A percentile compares a stretch with the other conserved stretches of the same genome.
Conservation (phyloP, 1,140 invertebrate genomes). For the Lethrus apterus region DNA sequence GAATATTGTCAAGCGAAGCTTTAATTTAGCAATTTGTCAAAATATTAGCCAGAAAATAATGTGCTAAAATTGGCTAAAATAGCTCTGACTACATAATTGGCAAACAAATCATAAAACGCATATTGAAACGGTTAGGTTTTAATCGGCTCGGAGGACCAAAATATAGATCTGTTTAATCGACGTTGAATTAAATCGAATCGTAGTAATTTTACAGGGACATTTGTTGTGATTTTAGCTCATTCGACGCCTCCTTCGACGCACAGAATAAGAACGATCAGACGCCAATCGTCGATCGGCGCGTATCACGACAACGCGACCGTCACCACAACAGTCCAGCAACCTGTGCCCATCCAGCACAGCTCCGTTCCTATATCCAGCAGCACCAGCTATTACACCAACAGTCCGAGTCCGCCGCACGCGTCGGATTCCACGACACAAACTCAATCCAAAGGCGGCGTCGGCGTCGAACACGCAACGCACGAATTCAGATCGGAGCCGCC, state of each 20-base stretch:
- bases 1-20: too few relatives aligned
- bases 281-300: constrained; percentile 51
- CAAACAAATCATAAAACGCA: too few relatives aligned
- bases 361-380: constrained; percentile 37
- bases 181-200: too few relatives aligned
- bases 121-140: too few relatives aligned
- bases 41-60: too few relatives aligned
- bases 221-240: constrained; percentile 38
- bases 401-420: constrained; percentile 35
- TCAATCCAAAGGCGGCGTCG: background rate
- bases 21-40: too few relatives aligned
- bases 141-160: too few relatives aligned
- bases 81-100: too few relatives aligned
- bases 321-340: constrained; percentile 23
- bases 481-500: constrained; percentile 2
- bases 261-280: constrained; percentile 47
- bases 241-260: constrained; percentile 49
- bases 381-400: constrained; percentile 41
- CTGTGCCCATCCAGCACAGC: constrained; percentile 18
- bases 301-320: constrained; percentile 43
- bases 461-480: background rate
- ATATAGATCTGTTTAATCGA: too few relatives aligned
- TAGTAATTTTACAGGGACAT: too few relatives aligned
- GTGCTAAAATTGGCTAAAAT: too few relatives aligned
- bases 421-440: constrained; percentile 7